Evolutionary conservation across 2,888 invertebrate species (phyloP).

Genomic region (Lithophane socia): DNA sequence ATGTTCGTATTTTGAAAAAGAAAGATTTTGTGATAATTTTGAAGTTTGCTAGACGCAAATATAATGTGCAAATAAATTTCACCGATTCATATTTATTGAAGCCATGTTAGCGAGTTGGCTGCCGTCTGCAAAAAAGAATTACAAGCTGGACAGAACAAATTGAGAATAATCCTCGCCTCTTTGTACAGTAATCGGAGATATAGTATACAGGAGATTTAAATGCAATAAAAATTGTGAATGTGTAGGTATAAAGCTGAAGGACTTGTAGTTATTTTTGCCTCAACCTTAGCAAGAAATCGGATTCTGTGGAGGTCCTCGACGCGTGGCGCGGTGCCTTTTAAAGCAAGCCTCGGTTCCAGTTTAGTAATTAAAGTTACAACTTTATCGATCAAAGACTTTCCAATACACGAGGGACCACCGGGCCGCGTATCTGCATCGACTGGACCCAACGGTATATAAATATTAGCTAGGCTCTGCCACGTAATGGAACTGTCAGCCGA

Average conservation of each 20-base stretch:
- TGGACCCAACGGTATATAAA: constrained; percentile 77
- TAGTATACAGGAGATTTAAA: constrained; percentile 56
- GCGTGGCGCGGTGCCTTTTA: constrained; percentile 86
- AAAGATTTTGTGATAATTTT: background rate
- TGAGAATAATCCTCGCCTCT: constrained; percentile 48
- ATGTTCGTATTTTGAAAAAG: background rate
- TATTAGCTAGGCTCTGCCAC: constrained; percentile 78
- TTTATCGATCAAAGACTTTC: constrained; percentile 88
- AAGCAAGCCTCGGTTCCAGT: constrained; percentile 80
- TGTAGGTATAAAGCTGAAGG: constrained; percentile 53
- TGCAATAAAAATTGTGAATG: constrained; percentile 57
- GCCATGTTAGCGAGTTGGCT: background rate
- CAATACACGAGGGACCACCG: constrained; percentile 85
- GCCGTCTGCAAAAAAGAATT: constrained; percentile 19
- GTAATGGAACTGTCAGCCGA: constrained; percentile 87
- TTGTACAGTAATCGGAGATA: constrained; percentile 37
- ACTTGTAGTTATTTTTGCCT: constrained; percentile 65
- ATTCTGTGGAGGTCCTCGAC: constrained; percentile 71
- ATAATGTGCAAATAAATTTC: background rate
- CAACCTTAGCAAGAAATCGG: constrained; percentile 70
- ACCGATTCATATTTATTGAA: constrained; percentile 29
- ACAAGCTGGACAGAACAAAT: constrained; percentile 31
- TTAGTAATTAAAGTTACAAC: constrained; percentile 89
- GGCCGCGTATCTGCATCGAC: constrained; percentile 79
- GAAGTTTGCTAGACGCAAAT: background rate